Evolutionary conservation across 2,113 vertebrate species (phyloP).

Genomic region (Cephalopterus ornatus): DNA sequence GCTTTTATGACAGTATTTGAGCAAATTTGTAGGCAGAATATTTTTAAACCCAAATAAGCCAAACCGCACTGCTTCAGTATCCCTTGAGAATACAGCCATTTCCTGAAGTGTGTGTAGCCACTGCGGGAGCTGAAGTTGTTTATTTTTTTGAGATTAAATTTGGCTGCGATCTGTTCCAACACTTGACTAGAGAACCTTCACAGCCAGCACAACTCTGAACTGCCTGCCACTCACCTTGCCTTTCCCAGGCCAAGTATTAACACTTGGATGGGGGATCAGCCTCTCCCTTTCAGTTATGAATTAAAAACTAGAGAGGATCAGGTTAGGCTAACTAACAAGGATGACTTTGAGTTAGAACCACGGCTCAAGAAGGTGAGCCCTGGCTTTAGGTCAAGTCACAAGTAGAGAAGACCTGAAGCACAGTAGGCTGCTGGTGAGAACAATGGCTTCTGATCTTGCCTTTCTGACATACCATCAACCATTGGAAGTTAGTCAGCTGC

Average conservation of each 20-base stretch:
- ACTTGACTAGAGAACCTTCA: not conserved
- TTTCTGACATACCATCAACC: not conserved
- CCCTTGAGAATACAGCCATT: constrained; percentile 14
- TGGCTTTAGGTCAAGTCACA: not conserved
- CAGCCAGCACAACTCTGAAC: not conserved
- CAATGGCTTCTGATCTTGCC: not conserved
- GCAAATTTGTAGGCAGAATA: not conserved
- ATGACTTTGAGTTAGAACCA: not conserved
- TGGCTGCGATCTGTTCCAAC: not conserved
- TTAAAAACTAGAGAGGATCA: not conserved
- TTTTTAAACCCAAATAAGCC: constrained; percentile 4
- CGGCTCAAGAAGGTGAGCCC: not conserved
- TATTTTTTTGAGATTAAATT: constrained; percentile 41
- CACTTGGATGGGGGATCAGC: not conserved
- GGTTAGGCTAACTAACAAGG: not conserved
- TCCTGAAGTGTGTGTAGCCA: constrained; percentile 23
- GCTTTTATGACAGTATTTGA: not conserved
- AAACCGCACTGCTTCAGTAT: not conserved
- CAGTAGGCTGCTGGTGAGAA: not conserved
- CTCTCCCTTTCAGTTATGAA: not conserved
- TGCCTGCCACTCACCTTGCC: not conserved
- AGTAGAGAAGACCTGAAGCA: too few species aligned
- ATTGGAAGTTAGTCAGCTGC: not conserved
- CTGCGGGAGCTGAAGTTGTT: constrained; percentile 28
- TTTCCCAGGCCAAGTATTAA: not conserved